Percentiles rank a stretch among this genome's conserved stretches.
Evolutionary conservation across 2,888 invertebrate genomes (phyloP).

Genomic region (Onchidella celtica): DNA sequence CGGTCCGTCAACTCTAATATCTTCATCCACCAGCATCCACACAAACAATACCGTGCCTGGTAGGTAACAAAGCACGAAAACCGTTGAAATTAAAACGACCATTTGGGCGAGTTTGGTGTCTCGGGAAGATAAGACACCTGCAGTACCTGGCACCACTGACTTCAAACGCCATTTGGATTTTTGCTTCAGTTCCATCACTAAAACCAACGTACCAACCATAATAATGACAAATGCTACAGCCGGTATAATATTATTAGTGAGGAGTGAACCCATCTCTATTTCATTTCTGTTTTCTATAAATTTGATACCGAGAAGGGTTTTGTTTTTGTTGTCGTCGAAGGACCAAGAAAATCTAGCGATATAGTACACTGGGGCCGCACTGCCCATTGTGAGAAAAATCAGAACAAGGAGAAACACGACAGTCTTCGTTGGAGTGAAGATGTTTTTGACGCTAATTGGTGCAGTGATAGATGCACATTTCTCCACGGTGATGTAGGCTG

Average conservation of each 20-base stretch:
- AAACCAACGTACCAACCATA: neutral
- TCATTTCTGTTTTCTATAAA: conserved; percentile 18
- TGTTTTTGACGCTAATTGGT: conserved; percentile 18
- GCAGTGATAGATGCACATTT: conserved; percentile 4
- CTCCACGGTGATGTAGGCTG: conserved; percentile 20
- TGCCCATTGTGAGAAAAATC: neutral
- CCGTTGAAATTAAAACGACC: conserved; percentile 13
- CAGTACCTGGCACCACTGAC: neutral
- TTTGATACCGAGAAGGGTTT: neutral
- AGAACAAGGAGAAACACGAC: neutral
- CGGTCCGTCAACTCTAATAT: neutral
- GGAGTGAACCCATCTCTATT: neutral
- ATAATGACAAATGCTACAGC: conserved; percentile 6
- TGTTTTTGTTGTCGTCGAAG: neutral
- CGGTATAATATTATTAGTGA: conserved; percentile 15
- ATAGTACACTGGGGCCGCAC: conserved; percentile 6
- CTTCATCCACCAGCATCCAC: conserved; percentile 20
- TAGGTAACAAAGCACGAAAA: conserved; percentile 21
- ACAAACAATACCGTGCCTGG: conserved; percentile 15
- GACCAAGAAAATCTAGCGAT: neutral
- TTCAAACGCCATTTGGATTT: neutral
- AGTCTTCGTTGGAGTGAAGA: conserved; percentile 1
- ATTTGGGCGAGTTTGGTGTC: conserved; percentile 17
- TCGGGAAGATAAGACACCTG: neutral
- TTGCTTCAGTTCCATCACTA: neutral